Base-by-base conservation (phyloP, 2,888 invertebrate genomes). In the Ornithoptera alexandrae region DNA sequence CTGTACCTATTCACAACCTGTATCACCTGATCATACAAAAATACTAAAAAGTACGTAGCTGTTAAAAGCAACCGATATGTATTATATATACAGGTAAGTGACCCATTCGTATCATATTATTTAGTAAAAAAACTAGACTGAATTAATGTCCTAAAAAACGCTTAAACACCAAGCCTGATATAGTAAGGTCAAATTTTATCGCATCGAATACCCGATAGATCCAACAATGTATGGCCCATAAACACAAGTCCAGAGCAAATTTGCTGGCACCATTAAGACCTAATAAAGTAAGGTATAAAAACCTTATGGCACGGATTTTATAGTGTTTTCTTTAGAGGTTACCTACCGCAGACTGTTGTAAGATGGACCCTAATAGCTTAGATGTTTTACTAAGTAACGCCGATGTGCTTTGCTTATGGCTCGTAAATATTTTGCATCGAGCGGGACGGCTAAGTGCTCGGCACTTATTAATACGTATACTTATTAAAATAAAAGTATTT, bases 261-360 rank as follows among this genome's bases (percentile, higher is more conserved):
- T 76, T 75, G 73, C 71, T 72, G 75, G 76, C 75, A 73, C 77
- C 79, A 82, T 83, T 81, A 83, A 76, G 75, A 77, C 74, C 76
- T 78, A 79, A 78, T 83, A 81, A 82, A 81, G 56, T 70, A 72
- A 72, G 75, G 72, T 76, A 78, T 79, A 78, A 79, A 81, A 73
- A 75, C 75, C 46, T 79, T 80, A 79, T 76, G 74, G 78, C 75
- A 71, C 69, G 66, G 63, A 71, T 74, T 80, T 81, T 78, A 79
- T 77, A 74, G 76, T 75, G 74, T 72, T 72, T 76, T 76, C 75
- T 73, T 74, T 68, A 69, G 57, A 69, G 62, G 66, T 67, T 75
- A 81, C 81, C 81, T 81, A 81, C 81, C 80, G 81, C 81, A 81
- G 76, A 71, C 42, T 50, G 64, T 64, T 67, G 46, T 62, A 59